These are phyloP conservation scores for Cydia strobilella DNA, from an alignment of 1,140 invertebrate species.

Conservation along the genomic window DNA sequence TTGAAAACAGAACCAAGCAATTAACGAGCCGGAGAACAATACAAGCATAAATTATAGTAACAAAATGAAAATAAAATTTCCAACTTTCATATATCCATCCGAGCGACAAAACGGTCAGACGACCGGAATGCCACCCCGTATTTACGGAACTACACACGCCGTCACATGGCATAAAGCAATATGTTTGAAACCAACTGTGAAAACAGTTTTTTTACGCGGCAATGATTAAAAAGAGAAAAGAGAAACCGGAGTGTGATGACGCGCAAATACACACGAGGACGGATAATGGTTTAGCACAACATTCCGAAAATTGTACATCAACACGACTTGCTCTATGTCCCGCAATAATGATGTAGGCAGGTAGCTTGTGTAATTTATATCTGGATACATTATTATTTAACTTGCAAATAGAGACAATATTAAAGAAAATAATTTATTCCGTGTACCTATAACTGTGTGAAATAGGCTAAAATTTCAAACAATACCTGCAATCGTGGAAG, in stretches of 20 bases:
- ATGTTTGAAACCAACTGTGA: conserved; percentile 47
- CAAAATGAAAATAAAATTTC: conserved; percentile 24
- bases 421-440: neutral
- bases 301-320: conserved; percentile 2
- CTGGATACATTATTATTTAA: neutral
- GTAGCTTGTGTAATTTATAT: neutral
- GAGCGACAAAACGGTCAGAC: conserved; percentile 22
- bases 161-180: conserved; percentile 38
- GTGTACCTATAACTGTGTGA: neutral
- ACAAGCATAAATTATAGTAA: conserved; percentile 16
- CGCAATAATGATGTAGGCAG: neutral
- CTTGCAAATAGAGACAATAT: neutral
- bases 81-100: conserved; percentile 20
- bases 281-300: conserved; percentile 33
- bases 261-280: conserved; percentile 39
- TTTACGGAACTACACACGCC: conserved; percentile 36
- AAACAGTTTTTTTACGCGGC: conserved; percentile 47
- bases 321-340: neutral
- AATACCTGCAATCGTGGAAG: neutral
- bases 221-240: conserved; percentile 53
- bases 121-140: conserved; percentile 15
- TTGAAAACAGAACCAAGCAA: conserved; percentile 2
- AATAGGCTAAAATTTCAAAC: neutral
- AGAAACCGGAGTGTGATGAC: conserved; percentile 39
- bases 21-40: neutral